Conservation (phyloP, 1,140 invertebrate genomes). For the Drosophila baimaii region DNA sequence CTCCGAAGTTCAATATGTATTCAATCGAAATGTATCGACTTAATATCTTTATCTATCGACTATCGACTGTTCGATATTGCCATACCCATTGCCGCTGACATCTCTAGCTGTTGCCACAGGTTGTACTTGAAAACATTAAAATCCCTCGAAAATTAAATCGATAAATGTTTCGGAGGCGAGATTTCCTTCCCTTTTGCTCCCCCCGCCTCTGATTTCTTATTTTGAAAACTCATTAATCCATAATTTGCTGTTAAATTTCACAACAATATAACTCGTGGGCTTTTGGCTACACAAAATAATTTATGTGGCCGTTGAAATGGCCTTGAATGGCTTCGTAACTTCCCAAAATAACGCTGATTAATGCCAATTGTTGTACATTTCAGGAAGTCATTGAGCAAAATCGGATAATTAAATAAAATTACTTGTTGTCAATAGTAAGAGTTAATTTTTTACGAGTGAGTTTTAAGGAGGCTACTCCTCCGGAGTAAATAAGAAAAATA, state of each 20-base stretch:
- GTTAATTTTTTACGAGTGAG: no score
- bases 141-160: slow-evolving; percentile 48
- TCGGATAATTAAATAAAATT: background rate
- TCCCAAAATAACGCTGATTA: slow-evolving; percentile 2
- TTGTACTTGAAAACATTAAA: slow-evolving; percentile 48
- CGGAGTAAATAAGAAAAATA: no score
- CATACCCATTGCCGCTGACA: background rate
- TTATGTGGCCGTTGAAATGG: slow-evolving; percentile 3
- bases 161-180: slow-evolving; percentile 37
- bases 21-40: no score
- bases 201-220: slow-evolving; percentile 1
- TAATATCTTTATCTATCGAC: no score
- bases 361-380: background rate
- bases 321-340: slow-evolving; percentile 2
- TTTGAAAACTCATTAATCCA: slow-evolving; percentile 33
- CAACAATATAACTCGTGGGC: slow-evolving; percentile 14
- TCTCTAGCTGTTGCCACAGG: slow-evolving; percentile 14
- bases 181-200: slow-evolving; percentile 1
- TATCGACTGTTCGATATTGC: background rate
- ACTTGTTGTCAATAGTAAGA: background rate
- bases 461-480: no score
- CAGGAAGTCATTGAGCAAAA: background rate
- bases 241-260: slow-evolving; percentile 31
- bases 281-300: background rate
- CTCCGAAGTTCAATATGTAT: no score